Evolutionary conservation across 1,140 invertebrate species (phyloP).

Genomic region (Drosophila dunni): DNA sequence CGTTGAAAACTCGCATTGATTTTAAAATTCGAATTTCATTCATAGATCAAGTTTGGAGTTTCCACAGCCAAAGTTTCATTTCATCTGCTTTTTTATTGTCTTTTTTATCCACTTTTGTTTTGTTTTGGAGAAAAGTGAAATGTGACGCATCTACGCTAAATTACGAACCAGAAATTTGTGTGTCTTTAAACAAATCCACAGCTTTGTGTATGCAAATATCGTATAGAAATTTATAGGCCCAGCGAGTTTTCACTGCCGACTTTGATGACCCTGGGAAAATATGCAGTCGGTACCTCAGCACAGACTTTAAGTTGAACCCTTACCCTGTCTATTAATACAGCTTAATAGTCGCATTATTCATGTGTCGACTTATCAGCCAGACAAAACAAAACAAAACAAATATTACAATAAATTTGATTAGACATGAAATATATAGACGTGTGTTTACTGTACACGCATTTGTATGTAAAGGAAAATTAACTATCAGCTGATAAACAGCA

Average conservation of each 20-base stretch:
- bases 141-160: slow-evolving; percentile 73
- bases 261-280: slow-evolving; percentile 15
- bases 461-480: slow-evolving; percentile 22
- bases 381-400: slow-evolving; percentile 41
- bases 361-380: slow-evolving; percentile 65
- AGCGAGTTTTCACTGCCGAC: slow-evolving; percentile 13
- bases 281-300: background rate
- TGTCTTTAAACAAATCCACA: slow-evolving; percentile 46
- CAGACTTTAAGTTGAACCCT: slow-evolving; percentile 6
- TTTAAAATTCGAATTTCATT: slow-evolving; percentile 47
- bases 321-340: slow-evolving; percentile 48
- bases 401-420: slow-evolving; percentile 50
- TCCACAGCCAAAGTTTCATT: slow-evolving; percentile 22
- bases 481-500: slow-evolving; percentile 57
- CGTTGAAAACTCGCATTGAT: slow-evolving; percentile 11
- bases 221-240: slow-evolving; percentile 17
- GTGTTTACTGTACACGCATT: no score
- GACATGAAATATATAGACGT: slow-evolving; percentile 53
- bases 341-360: slow-evolving; percentile 58
- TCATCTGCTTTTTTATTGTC: background rate
- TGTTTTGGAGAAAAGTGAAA: slow-evolving; percentile 63
- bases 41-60: slow-evolving; percentile 30
- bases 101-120: background rate
- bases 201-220: slow-evolving; percentile 67
- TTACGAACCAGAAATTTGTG: slow-evolving; percentile 29